phyloP scores from a whole-genome alignment of 2,797 vertebrate species.

The Anomalospiza imberbis region DNA sequence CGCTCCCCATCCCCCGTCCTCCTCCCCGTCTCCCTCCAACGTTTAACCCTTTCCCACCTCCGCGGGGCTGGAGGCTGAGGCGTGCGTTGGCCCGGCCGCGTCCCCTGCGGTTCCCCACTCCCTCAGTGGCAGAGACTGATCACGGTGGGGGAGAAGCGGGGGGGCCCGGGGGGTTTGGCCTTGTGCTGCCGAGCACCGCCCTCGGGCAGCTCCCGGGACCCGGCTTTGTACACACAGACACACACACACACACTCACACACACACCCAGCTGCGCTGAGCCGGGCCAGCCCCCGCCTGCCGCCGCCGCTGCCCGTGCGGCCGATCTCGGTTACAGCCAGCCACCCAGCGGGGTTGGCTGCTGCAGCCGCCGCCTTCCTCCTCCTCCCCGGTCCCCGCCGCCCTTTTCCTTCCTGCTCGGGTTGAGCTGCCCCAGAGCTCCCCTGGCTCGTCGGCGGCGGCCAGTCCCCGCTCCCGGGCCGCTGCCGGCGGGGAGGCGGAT shows the following conservation, averaged over 20 bases:
- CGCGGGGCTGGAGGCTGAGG: background rate
- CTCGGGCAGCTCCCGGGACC: slow-evolving; percentile 14
- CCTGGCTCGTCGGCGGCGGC: background rate
- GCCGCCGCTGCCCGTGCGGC: background rate
- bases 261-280: slow-evolving; percentile 4
- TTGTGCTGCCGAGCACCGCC: slow-evolving; percentile 10
- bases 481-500: slow-evolving; percentile 5
- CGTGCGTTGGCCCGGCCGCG: background rate
- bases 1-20: background rate
- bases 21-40: background rate
- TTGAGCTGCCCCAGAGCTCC: background rate
- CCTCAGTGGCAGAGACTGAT: slow-evolving; percentile 13
- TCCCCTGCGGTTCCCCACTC: slow-evolving; percentile 11
- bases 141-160: background rate
- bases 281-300: background rate
- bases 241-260: background rate
- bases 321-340: background rate
- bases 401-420: slow-evolving; percentile 37
- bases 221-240: slow-evolving; percentile 24
- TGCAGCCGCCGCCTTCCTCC: background rate
- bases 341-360: background rate
- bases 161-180: background rate
- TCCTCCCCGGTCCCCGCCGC: background rate
- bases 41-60: slow-evolving; percentile 35
- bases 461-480: background rate